phyloP scores from a whole-genome alignment of 1,140 invertebrate genomes.

The Oscheius sp. region DNA sequence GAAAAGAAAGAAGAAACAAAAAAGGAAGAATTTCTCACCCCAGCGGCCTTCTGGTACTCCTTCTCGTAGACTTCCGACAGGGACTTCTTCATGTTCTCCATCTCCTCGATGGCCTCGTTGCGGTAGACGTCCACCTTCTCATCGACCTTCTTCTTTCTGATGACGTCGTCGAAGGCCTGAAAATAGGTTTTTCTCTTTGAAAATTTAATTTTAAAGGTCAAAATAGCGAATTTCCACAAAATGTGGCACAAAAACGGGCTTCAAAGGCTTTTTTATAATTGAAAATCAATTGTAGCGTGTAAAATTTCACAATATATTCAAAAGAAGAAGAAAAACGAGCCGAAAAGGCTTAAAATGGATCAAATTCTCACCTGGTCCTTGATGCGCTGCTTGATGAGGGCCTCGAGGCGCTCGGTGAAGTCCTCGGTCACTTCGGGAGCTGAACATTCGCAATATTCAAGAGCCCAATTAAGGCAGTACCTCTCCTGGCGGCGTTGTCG shows the following conservation, averaged over 20 bases:
- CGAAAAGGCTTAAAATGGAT: not conserved
- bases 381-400: constrained; percentile 83
- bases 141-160: constrained; percentile 80
- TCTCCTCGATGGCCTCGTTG: constrained; percentile 82
- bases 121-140: constrained; percentile 82
- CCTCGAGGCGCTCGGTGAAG: constrained; percentile 80
- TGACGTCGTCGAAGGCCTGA: constrained; percentile 86
- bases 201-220: too few relatives aligned
- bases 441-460: constrained; percentile 45
- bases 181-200: constrained; percentile 10
- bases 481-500: constrained; percentile 76
- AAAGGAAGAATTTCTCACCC: constrained; percentile 64
- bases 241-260: too few relatives aligned
- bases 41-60: constrained; percentile 80
- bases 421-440: constrained; percentile 86
- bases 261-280: too few relatives aligned
- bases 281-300: too few relatives aligned
- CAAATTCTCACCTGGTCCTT: constrained; percentile 73
- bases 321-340: not conserved
- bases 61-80: constrained; percentile 88
- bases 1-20: too few relatives aligned
- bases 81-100: constrained; percentile 91
- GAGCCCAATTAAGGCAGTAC: constrained; percentile 57
- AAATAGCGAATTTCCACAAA: too few relatives aligned
- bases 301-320: too few relatives aligned